Percentiles rank a stretch among this genome's conserved stretches.
These are phyloP conservation scores for Enteromius viviparus DNA, from an alignment of 2,797 vertebrate species.

Conservation along the genomic window DNA sequence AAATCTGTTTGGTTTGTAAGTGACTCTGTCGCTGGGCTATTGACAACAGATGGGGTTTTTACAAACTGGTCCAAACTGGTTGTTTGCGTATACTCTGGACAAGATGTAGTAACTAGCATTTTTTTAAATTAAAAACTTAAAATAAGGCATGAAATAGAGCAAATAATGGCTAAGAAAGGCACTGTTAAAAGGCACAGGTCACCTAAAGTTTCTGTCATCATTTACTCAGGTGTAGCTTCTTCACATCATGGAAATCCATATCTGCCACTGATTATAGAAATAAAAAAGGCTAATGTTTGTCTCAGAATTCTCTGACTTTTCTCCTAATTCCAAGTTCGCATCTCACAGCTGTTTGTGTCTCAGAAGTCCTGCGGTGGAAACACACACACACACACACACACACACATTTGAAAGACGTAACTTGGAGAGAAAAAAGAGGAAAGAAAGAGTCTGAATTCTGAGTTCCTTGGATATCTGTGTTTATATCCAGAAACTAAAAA, in stretches of 20 bases:
- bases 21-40: background rate
- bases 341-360: too few relatives aligned
- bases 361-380: background rate
- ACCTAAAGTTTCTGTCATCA: constrained; percentile 8
- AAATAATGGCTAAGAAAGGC: constrained; percentile 15
- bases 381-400: background rate
- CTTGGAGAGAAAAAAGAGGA: background rate
- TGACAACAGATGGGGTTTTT: background rate
- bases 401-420: background rate
- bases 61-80: background rate
- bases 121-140: background rate
- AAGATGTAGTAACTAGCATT: background rate
- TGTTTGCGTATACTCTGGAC: background rate
- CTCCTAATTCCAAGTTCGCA: too few relatives aligned
- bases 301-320: background rate
- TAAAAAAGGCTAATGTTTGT: background rate
- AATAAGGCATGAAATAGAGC: background rate
- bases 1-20: background rate
- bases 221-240: constrained; percentile 1
- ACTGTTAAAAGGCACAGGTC: constrained; percentile 28
- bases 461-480: background rate
- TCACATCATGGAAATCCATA: background rate
- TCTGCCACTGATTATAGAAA: background rate
- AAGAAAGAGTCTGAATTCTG: background rate
- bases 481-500: background rate